Conservation (phyloP, 2,888 invertebrate species). For the Phalangium opilio region DNA sequence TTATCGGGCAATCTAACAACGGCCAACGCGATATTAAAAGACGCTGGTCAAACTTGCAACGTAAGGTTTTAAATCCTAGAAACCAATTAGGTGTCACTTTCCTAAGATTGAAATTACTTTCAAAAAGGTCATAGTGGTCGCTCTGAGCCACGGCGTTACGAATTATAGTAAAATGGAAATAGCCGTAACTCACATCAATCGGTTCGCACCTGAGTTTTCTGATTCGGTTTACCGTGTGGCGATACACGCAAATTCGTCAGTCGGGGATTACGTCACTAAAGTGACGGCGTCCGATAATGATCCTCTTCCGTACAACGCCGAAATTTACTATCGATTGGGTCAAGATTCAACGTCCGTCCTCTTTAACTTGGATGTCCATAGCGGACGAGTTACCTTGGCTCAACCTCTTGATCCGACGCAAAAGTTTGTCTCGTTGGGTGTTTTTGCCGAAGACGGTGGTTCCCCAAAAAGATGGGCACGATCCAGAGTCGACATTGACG, state of each 20-base stretch:
- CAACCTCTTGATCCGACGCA: slow-evolving; percentile 7
- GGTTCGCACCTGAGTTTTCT: slow-evolving; percentile 14
- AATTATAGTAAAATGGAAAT: slow-evolving; percentile 13
- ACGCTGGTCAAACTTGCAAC: slow-evolving; percentile 10
- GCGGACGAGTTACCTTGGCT: slow-evolving; percentile 12
- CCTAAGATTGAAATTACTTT: too few species aligned
- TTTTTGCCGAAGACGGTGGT: slow-evolving; percentile 19
- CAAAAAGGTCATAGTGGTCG: slow-evolving; percentile 16
- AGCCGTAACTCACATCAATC: slow-evolving; percentile 16
- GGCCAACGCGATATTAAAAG: slow-evolving; percentile 8
- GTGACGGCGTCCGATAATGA: slow-evolving; percentile 16
- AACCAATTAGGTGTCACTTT: too few species aligned
- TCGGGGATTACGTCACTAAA: slow-evolving; percentile 8
- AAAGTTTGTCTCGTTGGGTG: slow-evolving; percentile 7
- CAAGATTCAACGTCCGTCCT: slow-evolving; percentile 10
- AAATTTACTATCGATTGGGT: slow-evolving; percentile 16
- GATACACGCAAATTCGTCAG: slow-evolving; percentile 5
- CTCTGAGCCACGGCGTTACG: slow-evolving; percentile 7
- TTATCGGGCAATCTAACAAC: slow-evolving; percentile 16
- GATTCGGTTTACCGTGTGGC: slow-evolving; percentile 8
- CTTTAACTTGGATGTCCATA: slow-evolving; percentile 10
- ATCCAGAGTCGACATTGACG: slow-evolving; percentile 6
- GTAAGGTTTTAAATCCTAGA: slow-evolving; percentile 4
- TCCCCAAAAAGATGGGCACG: slow-evolving; percentile 17
- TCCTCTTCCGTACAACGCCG: slow-evolving; percentile 12